A percentile compares a stretch with the other conserved stretches of the same genome.
phyloP scores from a whole-genome alignment of 2,888 invertebrate species.

The Drosophila paranaensis region DNA sequence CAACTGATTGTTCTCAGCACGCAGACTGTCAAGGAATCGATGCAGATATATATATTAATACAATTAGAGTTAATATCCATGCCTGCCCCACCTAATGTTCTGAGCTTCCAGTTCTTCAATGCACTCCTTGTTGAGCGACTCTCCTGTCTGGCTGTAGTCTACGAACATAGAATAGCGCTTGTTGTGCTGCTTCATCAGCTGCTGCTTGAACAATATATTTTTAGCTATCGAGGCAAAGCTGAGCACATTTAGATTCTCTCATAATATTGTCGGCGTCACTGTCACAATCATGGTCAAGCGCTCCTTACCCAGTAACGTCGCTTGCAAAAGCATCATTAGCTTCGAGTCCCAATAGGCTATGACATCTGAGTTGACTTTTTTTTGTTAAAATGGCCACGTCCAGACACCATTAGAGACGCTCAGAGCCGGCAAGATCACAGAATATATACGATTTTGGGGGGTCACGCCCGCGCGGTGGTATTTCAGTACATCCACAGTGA shows the following conservation, averaged over 20 bases:
- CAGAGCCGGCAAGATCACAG: slow-evolving; percentile 96
- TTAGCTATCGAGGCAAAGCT: slow-evolving; percentile 92
- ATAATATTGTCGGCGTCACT: slow-evolving; percentile 90
- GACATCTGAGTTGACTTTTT: slow-evolving; percentile 67
- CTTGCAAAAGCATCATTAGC: too few relatives aligned
- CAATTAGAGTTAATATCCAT: too few relatives aligned
- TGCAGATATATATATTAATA: neutral
- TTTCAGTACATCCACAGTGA: slow-evolving; percentile 91
- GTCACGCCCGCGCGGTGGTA: slow-evolving; percentile 73
- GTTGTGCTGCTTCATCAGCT: slow-evolving; percentile 60
- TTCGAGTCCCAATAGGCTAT: slow-evolving; percentile 88
- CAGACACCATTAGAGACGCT: slow-evolving; percentile 93
- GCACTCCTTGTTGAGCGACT: slow-evolving; percentile 24
- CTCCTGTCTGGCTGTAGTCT: slow-evolving; percentile 18
- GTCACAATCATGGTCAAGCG: slow-evolving; percentile 91
- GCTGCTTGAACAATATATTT: slow-evolving; percentile 85
- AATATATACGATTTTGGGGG: slow-evolving; percentile 88
- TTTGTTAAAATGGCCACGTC: slow-evolving; percentile 86
- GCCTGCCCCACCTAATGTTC: too few relatives aligned
- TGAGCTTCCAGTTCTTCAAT: too few relatives aligned
- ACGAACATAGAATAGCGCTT: slow-evolving; percentile 73
- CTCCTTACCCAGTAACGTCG: slow-evolving; percentile 87
- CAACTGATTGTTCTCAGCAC: slow-evolving; percentile 51
- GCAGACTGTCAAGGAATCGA: slow-evolving; percentile 52
- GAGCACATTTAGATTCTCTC: slow-evolving; percentile 94